phyloP scores from a whole-genome alignment of 2,113 vertebrate species.

The Cyprinus carpio region DNA sequence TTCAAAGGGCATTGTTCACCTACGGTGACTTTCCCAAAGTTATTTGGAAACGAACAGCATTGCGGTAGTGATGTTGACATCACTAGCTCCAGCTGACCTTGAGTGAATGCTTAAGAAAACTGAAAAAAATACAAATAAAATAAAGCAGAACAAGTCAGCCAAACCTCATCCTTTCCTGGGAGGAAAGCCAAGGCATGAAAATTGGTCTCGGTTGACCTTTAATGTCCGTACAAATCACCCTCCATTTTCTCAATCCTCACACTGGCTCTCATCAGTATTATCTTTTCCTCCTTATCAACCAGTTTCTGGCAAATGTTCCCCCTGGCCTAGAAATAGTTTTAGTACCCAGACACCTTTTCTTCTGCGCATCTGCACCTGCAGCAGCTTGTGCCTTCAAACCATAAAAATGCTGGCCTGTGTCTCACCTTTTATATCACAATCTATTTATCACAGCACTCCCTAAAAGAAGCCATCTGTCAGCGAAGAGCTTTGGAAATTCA shows the following conservation, averaged over 20 bases:
- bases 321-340: conserved; percentile 30
- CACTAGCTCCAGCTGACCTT: conserved; percentile 21
- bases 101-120: conserved; percentile 34
- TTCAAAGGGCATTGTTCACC: background rate
- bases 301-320: conserved; percentile 35
- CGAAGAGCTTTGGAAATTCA: conserved; percentile 38
- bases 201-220: conserved; percentile 29
- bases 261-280: conserved; percentile 42
- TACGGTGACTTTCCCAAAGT: background rate
- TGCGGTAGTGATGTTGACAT: conserved; percentile 8
- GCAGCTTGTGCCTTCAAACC: conserved; percentile 20
- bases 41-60: background rate
- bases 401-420: conserved; percentile 45
- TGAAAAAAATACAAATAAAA: conserved; percentile 17
- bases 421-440: conserved; percentile 47
- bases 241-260: background rate
- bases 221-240: conserved; percentile 48
- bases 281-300: conserved; percentile 32
- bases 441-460: conserved; percentile 39
- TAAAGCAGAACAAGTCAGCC: conserved; percentile 32
- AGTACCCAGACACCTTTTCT: conserved; percentile 23
- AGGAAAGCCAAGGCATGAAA: conserved; percentile 42
- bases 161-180: conserved; percentile 31
- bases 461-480: conserved; percentile 47
- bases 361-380: conserved; percentile 19